A percentile compares a stretch with the other conserved stretches of the same genome.
Conservation (phyloP, 1,140 invertebrate species). For the Diachasma alloeum region DNA sequence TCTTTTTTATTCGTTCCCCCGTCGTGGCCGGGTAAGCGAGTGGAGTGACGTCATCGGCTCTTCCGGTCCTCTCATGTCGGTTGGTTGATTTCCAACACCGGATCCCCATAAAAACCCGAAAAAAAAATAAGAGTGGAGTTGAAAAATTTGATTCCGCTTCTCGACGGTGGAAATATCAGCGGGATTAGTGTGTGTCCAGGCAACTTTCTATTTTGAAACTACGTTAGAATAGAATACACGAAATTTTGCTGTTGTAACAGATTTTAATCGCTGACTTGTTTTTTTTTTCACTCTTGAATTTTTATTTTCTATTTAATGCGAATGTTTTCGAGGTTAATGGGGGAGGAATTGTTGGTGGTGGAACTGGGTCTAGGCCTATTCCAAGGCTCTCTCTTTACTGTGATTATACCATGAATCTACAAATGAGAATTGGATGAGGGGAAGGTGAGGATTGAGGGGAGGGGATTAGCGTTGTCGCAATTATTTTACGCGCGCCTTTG, state of each 20-base stretch:
- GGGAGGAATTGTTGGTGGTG: background rate
- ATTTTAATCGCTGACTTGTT: background rate
- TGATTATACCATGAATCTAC: constrained; percentile 46
- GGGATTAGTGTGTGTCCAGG: background rate
- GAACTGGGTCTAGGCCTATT: constrained; percentile 58
- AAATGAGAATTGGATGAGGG: background rate
- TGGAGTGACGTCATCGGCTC: constrained; percentile 15
- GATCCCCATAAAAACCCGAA: background rate
- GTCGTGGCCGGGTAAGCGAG: background rate
- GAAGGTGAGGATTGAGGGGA: background rate
- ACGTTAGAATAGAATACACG: background rate
- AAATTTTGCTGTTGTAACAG: background rate
- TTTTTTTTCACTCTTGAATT: background rate
- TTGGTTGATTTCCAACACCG: background rate
- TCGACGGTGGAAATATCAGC: background rate
- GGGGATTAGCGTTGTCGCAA: constrained; percentile 52
- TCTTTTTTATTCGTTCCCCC: background rate
- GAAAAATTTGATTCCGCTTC: background rate
- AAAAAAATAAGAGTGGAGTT: background rate
- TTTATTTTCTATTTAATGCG: background rate
- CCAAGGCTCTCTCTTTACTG: constrained; percentile 13
- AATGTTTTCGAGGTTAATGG: constrained; percentile 1
- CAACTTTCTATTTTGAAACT: background rate
- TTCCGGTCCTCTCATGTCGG: constrained; percentile 18
- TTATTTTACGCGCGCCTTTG: constrained; percentile 32